Evolutionary conservation across 2,888 invertebrate species (phyloP).

Genomic region (Petrolisthes cinctipes): DNA sequence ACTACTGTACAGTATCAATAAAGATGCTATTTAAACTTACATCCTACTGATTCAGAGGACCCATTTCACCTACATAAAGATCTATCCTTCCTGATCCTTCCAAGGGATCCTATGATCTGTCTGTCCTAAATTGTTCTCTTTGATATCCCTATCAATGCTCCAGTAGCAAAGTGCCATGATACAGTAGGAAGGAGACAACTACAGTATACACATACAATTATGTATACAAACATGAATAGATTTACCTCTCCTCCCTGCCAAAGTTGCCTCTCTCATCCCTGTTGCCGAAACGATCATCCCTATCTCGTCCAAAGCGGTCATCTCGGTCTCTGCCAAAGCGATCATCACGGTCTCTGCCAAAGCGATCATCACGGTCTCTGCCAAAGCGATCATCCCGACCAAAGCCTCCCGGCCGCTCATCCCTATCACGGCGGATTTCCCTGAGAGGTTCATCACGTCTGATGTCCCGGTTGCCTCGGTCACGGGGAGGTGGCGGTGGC

Average conservation of each 20-base stretch:
- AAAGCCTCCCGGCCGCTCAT: constrained; percentile 21
- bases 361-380: not conserved
- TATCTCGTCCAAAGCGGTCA: constrained; percentile 14
- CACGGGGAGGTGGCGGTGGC: constrained; percentile 17
- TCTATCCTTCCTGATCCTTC: too few species aligned
- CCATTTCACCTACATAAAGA: too few species aligned
- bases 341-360: constrained; percentile 41
- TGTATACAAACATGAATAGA: not conserved
- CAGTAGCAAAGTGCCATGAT: too few species aligned
- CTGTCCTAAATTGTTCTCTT: too few species aligned
- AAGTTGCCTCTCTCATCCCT: constrained; percentile 36
- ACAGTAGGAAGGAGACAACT: too few species aligned
- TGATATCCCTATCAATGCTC: too few species aligned
- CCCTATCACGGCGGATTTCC: constrained; percentile 25
- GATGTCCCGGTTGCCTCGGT: constrained; percentile 45
- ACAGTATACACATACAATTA: too few species aligned
- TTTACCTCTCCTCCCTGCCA: constrained; percentile 50
- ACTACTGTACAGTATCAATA: too few species aligned
- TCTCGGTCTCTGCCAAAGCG: constrained; percentile 32
- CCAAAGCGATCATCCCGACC: constrained; percentile 27
- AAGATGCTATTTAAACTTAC: too few species aligned
- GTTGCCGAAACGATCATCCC: constrained; percentile 33
- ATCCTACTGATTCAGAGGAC: too few species aligned
- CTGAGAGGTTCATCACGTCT: constrained; percentile 44
- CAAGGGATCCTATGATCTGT: too few species aligned